Base-by-base conservation (phyloP, 1,140 invertebrate species). In the Papilio glaucus region DNA sequence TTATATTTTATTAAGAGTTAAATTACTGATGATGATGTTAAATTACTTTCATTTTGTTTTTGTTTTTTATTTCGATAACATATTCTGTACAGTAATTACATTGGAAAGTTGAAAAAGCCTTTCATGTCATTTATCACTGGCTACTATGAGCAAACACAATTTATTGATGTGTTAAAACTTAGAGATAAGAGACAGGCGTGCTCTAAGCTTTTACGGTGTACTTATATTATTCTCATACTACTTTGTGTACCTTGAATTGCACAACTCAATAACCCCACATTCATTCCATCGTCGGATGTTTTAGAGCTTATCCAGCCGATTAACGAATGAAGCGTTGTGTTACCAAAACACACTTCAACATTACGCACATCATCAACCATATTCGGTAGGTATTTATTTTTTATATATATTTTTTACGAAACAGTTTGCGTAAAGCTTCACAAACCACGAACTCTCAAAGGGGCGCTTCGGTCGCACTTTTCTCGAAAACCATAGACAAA, bases 81-180 rank as follows among this genome's bases (percentile, higher is more conserved):
- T n/a, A n/a, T n/a, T n/a, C n/a, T 5, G 9, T 21, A 57, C 49
- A 57, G 4, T 26, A 57, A 57, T 57, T 57, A 21, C 49, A 5
- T 26, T 24, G 18, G 7, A 24, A 57, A 57, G 0, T 10, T 26
- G 10, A 24, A 45, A 45, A 45, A 45, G 13, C 0, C 13, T 13
- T 45, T 18, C 42, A 45, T n/a, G 7, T 45, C 4, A 18, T 45
- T 45, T 45, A 45, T n/a, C n/a, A 57, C 15, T 10, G 10, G 10
- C 49, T 1, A 26, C 4, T 1, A 15, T 26, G 10, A 12, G 10
- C 24, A 49, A 18, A 57, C 21, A 57, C 9, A 1, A 57, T 57
- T 57, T 57, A 57, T 57, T 49, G 45, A 15, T 49, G 8, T 49
- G 49, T 26, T 57, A 57, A 57, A 53, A 53, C 9, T 53, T 12